Evolutionary conservation across 2,797 vertebrate genomes (phyloP), one percentile per base, ranked within the genome.

Genomic region (Platalea minor): DNA sequence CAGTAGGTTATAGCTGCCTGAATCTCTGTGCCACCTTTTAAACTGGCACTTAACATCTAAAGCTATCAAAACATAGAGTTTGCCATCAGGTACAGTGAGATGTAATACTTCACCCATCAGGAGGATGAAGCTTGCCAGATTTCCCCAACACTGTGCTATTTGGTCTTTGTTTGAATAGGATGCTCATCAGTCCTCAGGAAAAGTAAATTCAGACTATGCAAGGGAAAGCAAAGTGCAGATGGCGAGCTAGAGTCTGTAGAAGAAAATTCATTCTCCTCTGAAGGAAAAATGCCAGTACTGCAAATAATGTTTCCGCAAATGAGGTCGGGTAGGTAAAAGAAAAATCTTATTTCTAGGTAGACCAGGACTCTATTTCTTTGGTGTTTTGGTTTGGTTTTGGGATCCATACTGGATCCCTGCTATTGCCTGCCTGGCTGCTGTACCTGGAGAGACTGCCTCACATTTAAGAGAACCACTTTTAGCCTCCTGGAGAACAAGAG

Each of bases 401-500:
- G 87, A 53, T 59, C 53, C 21, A 87, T 53, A 41, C 59, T 64
- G 54, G 51, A 43, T 50, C 35, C 72, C 70, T 79, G 54, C 67
- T 76, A 2, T 18, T 70, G 46, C 17, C 50, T 63, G 37, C 41
- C 74, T 68, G 64, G 64, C 57, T 91, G 61, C 65, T 84, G 59
- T 35, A 88, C 45, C 51, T 70, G 63, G 59, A 74, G 74, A 87
- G 68, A 48, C 53, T 93, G 51, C 64, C 65, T 93, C 53, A 56
- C 16, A 7, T 88, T 92, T 61, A 43, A 85, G 95, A 73, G 64
- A 91, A 85, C 48, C 75, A 86, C 73, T 95, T 89, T 95, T 89
- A 68, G 84, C 78, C 89, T 94, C 59, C 80, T 88, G 74, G 57
- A 96, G 85, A 97, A n/a, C 76, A 85, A 76, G 84, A 88, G 61